phyloP scores from a whole-genome alignment of 2,888 invertebrate genomes.

The Phasia obesa region DNA sequence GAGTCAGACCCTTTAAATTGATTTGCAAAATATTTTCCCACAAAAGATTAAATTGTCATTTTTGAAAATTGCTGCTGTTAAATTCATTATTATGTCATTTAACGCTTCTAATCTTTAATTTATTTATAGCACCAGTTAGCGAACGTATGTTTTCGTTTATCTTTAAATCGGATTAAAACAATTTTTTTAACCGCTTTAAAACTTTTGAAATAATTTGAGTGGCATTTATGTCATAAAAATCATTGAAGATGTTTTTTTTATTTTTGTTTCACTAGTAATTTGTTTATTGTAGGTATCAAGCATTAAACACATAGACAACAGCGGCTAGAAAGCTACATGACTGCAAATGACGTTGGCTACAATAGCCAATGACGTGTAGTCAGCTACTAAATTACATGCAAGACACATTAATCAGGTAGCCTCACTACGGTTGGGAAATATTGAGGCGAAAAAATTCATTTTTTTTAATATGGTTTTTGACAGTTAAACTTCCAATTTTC shows the following conservation, averaged over 20 bases:
- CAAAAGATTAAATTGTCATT: constrained; percentile 41
- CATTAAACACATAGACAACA: no score
- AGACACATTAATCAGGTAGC: no score
- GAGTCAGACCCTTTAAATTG: constrained; percentile 1
- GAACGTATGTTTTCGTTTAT: constrained; percentile 46
- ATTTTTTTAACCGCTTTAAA: neutral
- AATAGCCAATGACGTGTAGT: no score
- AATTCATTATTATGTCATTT: constrained; percentile 46
- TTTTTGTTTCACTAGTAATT: no score
- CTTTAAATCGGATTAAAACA: constrained; percentile 65
- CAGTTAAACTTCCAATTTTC: no score
- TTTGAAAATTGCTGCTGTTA: constrained; percentile 11
- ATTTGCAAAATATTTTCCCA: constrained; percentile 35
- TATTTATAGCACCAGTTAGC: constrained; percentile 42
- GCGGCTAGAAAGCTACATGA: no score
- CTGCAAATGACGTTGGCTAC: no score
- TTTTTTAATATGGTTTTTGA: no score
- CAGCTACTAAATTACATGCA: no score
- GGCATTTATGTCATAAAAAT: constrained; percentile 37
- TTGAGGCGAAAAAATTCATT: no score
- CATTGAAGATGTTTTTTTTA: neutral
- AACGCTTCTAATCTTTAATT: constrained; percentile 17
- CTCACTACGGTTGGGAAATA: no score
- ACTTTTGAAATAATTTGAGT: neutral
- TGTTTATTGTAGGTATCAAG: no score